Evolutionary conservation across 2,888 invertebrate species (phyloP), one percentile per base, ranked within the genome.

Genomic region (Heliconius sara): DNA sequence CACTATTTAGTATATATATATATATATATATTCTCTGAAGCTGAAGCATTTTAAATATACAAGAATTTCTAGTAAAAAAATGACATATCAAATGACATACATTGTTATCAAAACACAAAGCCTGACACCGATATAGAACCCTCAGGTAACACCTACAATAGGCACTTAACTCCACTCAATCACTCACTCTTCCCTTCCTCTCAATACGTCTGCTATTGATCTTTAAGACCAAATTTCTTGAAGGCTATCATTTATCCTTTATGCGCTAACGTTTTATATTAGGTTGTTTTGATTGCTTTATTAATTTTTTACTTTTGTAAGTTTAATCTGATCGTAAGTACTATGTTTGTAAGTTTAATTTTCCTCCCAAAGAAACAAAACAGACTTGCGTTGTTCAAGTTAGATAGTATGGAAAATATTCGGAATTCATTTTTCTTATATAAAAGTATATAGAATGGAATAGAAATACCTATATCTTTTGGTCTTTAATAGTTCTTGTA

Each of bases 131-230:
- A 6, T 22, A 43, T 43, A 65, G 43, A 75, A 19, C 39, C 19
- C 43, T 75, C 65, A 10, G 25, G 63, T 39, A 63, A 74, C 74
- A 43, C 63, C 34, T 63, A 74, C 63, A 74, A 74, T 65, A 65
- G 63, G 27, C 65, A 75, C 74, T 65, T 30, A 72, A 43, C 65
- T 75, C 39, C 74, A 63, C 74, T 75, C 39, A 43, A 65, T 65
- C 74, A 65, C 63, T 75, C 63, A 47, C 65, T 75, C 65, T 43
- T 39, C 60, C 65, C 43, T 43, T 65, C 74, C 65, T 63, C 34
- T 66, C 74, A 68, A 66, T 78, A 57, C 74, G 30, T 78, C 60
- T 67, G 67, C 68, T 74, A 78, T 74, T 74, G 78, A 74, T 68
- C 60, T 78, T 68, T 67, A 60, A 67, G 73, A 74, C 39, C 66